A percentile compares a stretch with the other conserved stretches of the same genome.
Conservation (phyloP, 2,888 invertebrate genomes). For the Chelonus formosanus region DNA sequence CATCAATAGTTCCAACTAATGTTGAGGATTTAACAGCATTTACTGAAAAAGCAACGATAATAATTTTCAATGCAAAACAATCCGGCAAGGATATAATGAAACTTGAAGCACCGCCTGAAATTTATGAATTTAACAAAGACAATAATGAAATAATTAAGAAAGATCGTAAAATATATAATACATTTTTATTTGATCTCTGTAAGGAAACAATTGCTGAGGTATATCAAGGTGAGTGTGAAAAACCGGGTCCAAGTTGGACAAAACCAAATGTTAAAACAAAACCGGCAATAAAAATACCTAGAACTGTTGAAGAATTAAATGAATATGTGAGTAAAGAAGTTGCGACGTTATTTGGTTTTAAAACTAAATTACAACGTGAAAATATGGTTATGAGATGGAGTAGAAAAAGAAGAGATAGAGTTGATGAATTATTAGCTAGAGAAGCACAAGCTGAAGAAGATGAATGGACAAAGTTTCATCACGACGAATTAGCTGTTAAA, state of each 20-base stretch:
- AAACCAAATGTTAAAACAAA: slow-evolving; percentile 64
- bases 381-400: slow-evolving; percentile 72
- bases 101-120: slow-evolving; percentile 57
- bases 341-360: slow-evolving; percentile 68
- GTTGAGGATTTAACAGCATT: slow-evolving; percentile 66
- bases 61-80: slow-evolving; percentile 65
- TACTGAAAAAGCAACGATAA: slow-evolving; percentile 64
- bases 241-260: slow-evolving; percentile 68
- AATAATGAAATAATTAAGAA: slow-evolving; percentile 51
- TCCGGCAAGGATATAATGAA: slow-evolving; percentile 54
- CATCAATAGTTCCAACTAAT: slow-evolving; percentile 64
- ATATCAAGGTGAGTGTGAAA: slow-evolving; percentile 65
- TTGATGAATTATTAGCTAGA: slow-evolving; percentile 76
- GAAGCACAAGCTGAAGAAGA: slow-evolving; percentile 78
- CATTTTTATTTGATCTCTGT: slow-evolving; percentile 72
- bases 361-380: slow-evolving; percentile 67
- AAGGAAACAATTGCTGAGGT: slow-evolving; percentile 70
- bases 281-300: slow-evolving; percentile 65
- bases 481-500: slow-evolving; percentile 76
- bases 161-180: slow-evolving; percentile 66
- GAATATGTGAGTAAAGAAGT: slow-evolving; percentile 67
- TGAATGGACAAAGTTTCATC: slow-evolving; percentile 78
- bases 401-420: slow-evolving; percentile 73
- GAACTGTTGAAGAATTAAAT: slow-evolving; percentile 66
- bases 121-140: slow-evolving; percentile 54